Base-by-base conservation (phyloP, 2,797 vertebrate genomes). In the Hyperoplus immaculatus region DNA sequence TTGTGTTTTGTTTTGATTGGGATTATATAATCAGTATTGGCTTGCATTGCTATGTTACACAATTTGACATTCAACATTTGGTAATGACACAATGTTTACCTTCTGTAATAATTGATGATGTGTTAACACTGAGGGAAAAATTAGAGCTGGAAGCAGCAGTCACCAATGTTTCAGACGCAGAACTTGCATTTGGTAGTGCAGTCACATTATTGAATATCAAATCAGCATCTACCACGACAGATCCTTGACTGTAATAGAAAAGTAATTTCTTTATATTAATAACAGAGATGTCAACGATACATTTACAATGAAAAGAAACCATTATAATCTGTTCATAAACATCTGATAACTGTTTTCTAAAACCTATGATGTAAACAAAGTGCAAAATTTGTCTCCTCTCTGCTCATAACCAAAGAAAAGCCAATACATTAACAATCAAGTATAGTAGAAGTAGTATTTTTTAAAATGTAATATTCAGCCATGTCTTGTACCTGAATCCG, bases 401-500 rank as follows among this genome's bases (percentile, higher is more conserved):
- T 0, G 12, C 21, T 0, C 41, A 14, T 7, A 13, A 46, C 8
- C 4, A 53, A 18, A 38, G 1, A 13, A 16, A 46, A 54, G n/a
- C 4, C 0, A 4, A 39, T 8, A 9, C 1, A 49, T 11, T 29
- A 10, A 1, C 9, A 49, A 46, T 14, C 1, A 66, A 14, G 4
- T 11, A 43, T 6, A 38, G 43, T 7, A 7, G 43, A 11, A 45
- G 29, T 29, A 29, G 3, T 21, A 5, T 1, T 54, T 6, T n/a
- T 4, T 13, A 39, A 41, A 59, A 49, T 29, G 1, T 12, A 18
- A 7, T 5, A 39, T 1, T 0, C 15, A 50, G 16, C 0, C 11
- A 13, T 38, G 4, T 46, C 65, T 42, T 1, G 29, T 85, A 89
- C 87, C 83, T 85, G 69, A 89, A 89, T 7, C 41, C 8, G 0